A percentile compares a stretch with the other conserved stretches of the same genome.
phyloP scores from a whole-genome alignment of 2,888 invertebrate species.

The Seira sanloemensis region DNA sequence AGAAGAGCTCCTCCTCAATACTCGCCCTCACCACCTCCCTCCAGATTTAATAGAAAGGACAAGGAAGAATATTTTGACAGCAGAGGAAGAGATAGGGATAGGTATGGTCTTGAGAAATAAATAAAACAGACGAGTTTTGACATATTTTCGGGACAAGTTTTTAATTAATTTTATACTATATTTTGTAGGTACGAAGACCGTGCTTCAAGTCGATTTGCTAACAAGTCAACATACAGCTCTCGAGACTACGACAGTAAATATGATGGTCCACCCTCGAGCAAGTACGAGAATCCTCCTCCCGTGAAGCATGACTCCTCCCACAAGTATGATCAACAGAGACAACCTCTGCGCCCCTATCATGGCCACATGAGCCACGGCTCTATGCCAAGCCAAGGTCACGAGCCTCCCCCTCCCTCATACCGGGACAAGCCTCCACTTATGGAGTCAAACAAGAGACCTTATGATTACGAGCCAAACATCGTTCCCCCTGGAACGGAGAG shows the following conservation, averaged over 20 bases:
- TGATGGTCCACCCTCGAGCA: conserved; percentile 31
- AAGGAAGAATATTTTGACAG: conserved; percentile 71
- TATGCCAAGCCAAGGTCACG: conserved; percentile 15
- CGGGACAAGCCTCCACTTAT: conserved; percentile 25
- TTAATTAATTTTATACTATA: background rate
- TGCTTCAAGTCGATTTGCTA: conserved; percentile 25
- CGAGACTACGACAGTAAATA: conserved; percentile 55
- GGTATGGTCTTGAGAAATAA: no score
- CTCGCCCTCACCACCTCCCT: conserved; percentile 72
- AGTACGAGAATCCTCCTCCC: conserved; percentile 48
- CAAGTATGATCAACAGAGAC: conserved; percentile 51
- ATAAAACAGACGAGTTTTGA: no score
- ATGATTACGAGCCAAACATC: conserved; percentile 62
- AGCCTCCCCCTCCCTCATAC: conserved; percentile 24
- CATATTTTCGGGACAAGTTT: no score
- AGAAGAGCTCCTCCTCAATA: conserved; percentile 69
- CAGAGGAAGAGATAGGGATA: conserved; percentile 29
- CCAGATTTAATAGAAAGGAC: conserved; percentile 67
- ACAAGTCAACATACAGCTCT: conserved; percentile 14
- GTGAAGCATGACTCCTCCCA: conserved; percentile 36
- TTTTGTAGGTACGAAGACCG: conserved; percentile 59
- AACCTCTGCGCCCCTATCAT: conserved; percentile 43
- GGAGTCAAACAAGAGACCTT: conserved; percentile 36
- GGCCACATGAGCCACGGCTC: background rate
- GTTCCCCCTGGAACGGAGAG: conserved; percentile 68